Base-by-base conservation (phyloP, 2,113 vertebrate species). In the Parotia lawesii region DNA sequence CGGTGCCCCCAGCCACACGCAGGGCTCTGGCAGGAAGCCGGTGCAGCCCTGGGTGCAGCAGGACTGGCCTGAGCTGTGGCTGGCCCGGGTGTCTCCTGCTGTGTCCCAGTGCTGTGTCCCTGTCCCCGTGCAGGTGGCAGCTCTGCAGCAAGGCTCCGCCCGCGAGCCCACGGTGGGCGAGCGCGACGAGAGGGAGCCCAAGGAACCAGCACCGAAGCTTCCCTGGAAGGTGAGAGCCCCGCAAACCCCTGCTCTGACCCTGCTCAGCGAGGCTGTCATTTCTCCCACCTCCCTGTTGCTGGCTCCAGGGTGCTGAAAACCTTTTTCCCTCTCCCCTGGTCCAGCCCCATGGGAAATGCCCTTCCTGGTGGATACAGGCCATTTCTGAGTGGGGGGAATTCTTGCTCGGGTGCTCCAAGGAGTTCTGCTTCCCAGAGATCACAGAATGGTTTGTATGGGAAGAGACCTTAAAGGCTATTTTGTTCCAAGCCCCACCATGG, bases 161-260 rank as follows among this genome's bases (percentile, higher is more conserved):
- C 93, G 79, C 51, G 98, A 98, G 48, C 94, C 89, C 23, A 71
- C 44, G 0, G 62, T 38, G 1, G 96, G 94, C 10, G 98, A 98
- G 50, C 57, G 90, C 11, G 96, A 97, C 15, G 97, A 96, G 65
- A 96, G 94, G 54, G 95, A 95, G 71, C 79, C 88, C 21, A 94
- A 96, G 95, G 97, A 98, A 23, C 35, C 95, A 9, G 95, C 71
- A 0, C 91, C 93, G 0, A 98, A 97, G 45, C 77, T 91, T 51
- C 95, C 97, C 44, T 98, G 98, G 98, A 98, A 98, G 97, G 98
- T 98, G 83, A 93, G 97, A 90, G 20, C 54, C 61, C 27, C 33
- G 37, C 5, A 28, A 76, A 22, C 4, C 45, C 40, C 53, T 44
- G 35, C 48, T 64, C 61, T 93, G 84, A 9, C 56, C 35, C 0